Percentiles rank a stretch among this genome's conserved stretches.
These are phyloP conservation scores for Mongoloraphidia duomilia DNA, from an alignment of 2,888 invertebrate species.

Conservation along the genomic window DNA sequence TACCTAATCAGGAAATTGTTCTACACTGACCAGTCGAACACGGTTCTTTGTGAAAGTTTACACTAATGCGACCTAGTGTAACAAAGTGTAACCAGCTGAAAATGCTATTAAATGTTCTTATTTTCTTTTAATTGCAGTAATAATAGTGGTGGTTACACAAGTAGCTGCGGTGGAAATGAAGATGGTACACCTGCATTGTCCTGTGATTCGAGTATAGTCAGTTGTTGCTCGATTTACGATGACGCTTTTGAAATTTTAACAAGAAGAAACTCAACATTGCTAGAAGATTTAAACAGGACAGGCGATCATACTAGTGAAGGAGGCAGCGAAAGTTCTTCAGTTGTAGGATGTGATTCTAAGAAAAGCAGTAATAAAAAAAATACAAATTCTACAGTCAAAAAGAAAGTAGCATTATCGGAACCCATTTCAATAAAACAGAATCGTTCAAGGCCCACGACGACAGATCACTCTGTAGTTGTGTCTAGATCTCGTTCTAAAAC, in stretches of 20 bases:
- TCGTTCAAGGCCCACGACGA: constrained; percentile 14
- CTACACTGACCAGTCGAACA: too few relatives aligned
- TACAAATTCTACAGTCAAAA: constrained; percentile 12
- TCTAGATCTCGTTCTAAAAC: too few relatives aligned
- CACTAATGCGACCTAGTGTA: too few relatives aligned
- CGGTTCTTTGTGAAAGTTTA: too few relatives aligned
- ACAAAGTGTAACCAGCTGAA: too few relatives aligned
- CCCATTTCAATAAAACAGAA: constrained; percentile 11
- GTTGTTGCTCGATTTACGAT: constrained; percentile 60
- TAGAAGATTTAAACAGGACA: constrained; percentile 25
- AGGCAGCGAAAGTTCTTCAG: constrained; percentile 66
- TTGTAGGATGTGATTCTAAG: constrained; percentile 34
- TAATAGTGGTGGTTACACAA: constrained; percentile 50
- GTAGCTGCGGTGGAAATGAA: constrained; percentile 40
- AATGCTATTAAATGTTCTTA: too few relatives aligned
- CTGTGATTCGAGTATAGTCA: constrained; percentile 64
- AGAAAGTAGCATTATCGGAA: constrained; percentile 15
- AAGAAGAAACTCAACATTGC: constrained; percentile 26
- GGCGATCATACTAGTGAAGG: constrained; percentile 48
- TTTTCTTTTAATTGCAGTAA: constrained; percentile 17
- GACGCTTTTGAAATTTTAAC: constrained; percentile 37
- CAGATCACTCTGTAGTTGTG: background rate
- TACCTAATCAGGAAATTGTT: too few relatives aligned
- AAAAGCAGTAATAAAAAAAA: too few relatives aligned
- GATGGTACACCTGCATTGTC: constrained; percentile 48